Base-by-base conservation (phyloP, 2,888 invertebrate species). In the Drosophila crucigera region DNA sequence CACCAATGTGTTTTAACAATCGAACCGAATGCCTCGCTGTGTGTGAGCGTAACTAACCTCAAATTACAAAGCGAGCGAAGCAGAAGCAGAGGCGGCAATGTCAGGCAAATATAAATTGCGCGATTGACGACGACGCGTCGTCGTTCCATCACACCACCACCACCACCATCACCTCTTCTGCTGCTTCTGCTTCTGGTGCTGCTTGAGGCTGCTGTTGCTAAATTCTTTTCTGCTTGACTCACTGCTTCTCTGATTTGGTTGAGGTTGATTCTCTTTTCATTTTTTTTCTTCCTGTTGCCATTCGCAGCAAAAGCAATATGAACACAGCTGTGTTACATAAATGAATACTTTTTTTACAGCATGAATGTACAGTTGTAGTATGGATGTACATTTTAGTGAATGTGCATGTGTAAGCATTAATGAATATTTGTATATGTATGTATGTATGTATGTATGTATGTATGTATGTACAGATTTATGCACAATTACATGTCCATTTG, bases 31-130 rank as follows among this genome's bases (percentile, higher is more conserved):
- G 33, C 49, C 37, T 41, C 43, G 22, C 25, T 22, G 54, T 63
- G 49, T 61, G 43, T 31, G 78, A 67, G 62, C 59, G 76, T 58
- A 68, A 60, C 80, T 81, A 81, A 81, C 80, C 80, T 81, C 83
- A 81, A 81, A 83, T 68, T 64, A 79, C 76, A 81, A 30, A 68
- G 75, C 53, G 58, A 47, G 62, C 62, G 47, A 43, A 63, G 28
- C 55, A 60, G 47, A 47, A 63, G 43, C 52, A 60, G 63, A 66
- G 50, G 28, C 52, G 59, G 61, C 58, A 55, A 60, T 62, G 41
- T 49, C 63, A 64, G 61, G 53, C 76, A 68, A 43, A 68, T 53
- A 58, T 59, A 68, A 69, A 68, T 76, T 76, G 69, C 77, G 77
- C 81, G 62, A 69, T 65, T 77, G 65, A 65, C 58, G 68, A 58